Evolutionary conservation across 1,140 invertebrate species (phyloP).

Genomic region (Cataglyphis hispanica): DNA sequence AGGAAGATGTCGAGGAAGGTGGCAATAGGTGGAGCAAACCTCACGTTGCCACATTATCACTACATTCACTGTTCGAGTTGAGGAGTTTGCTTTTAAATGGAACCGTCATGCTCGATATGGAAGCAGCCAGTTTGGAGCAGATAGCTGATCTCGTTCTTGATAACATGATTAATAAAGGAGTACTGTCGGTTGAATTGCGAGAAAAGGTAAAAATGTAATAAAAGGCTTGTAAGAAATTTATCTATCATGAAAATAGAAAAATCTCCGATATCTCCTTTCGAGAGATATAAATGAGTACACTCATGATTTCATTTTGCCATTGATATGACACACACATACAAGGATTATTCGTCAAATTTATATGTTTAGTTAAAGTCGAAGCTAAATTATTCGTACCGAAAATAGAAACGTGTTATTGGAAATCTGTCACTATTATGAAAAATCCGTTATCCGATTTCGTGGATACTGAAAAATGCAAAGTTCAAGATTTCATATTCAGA

Average conservation of each 20-base stretch:
- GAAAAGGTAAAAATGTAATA: slow-evolving; percentile 89
- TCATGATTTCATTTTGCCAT: neutral
- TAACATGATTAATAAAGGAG: slow-evolving; percentile 94
- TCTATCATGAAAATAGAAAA: neutral
- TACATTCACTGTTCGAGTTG: slow-evolving; percentile 96
- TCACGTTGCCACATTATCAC: slow-evolving; percentile 96
- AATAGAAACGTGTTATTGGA: neutral
- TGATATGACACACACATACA: neutral
- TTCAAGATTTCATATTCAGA: neutral
- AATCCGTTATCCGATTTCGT: neutral
- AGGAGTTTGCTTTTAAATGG: slow-evolving; percentile 95
- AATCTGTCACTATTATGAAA: neutral
- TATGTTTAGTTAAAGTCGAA: neutral
- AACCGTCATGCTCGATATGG: slow-evolving; percentile 96
- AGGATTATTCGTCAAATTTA: neutral
- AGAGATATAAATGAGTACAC: neutral
- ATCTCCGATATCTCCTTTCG: slow-evolving; percentile 3
- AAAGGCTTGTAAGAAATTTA: neutral
- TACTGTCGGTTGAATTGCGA: slow-evolving; percentile 91
- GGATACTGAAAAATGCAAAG: neutral
- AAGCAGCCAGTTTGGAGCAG: slow-evolving; percentile 93
- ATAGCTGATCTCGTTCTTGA: slow-evolving; percentile 97
- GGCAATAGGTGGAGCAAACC: slow-evolving; percentile 98
- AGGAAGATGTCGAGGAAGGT: slow-evolving; percentile 97
- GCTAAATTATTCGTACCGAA: slow-evolving; percentile 6